These are phyloP conservation scores for Acridotheres tristis DNA, from an alignment of 2,797 vertebrate species.

Conservation along the genomic window DNA sequence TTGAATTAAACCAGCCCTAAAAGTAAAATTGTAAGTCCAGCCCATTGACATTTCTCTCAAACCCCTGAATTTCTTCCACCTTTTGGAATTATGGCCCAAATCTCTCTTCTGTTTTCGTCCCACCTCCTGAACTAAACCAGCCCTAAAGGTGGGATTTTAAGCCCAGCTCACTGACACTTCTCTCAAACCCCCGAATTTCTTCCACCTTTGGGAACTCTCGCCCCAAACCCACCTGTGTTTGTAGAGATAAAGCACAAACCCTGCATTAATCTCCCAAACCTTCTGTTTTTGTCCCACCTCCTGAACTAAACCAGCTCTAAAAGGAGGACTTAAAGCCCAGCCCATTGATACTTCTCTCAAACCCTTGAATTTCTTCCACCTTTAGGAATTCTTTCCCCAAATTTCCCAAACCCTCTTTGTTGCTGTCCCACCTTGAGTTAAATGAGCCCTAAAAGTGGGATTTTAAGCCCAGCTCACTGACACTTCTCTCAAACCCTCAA, in stretches of 20 bases:
- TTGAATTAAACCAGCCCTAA: too few species aligned
- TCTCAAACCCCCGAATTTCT: not conserved
- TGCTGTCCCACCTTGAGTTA: not conserved
- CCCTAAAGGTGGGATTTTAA: not conserved
- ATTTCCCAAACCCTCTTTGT: not conserved
- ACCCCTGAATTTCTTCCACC: too few species aligned
- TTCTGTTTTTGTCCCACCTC: too few species aligned
- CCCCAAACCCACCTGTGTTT: conserved; percentile 90
- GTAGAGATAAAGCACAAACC: conserved; percentile 98
- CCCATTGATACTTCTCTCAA: too few species aligned
- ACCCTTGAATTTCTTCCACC: not conserved
- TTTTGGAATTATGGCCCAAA: too few species aligned
- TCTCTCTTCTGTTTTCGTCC: accelerated
- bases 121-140: not conserved
- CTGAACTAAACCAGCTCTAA: too few species aligned
- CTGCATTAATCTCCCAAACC: conserved; percentile 74
- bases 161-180: not conserved
- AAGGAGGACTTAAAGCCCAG: too few species aligned
- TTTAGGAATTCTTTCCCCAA: not conserved
- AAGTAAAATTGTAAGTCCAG: too few species aligned
- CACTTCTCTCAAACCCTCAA: too few species aligned
- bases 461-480: too few species aligned
- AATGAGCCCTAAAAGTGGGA: not conserved
- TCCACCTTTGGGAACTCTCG: not conserved
- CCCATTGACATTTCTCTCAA: too few species aligned